Base-by-base conservation (phyloP, 2,888 invertebrate species). In the Eupithecia subumbrata region DNA sequence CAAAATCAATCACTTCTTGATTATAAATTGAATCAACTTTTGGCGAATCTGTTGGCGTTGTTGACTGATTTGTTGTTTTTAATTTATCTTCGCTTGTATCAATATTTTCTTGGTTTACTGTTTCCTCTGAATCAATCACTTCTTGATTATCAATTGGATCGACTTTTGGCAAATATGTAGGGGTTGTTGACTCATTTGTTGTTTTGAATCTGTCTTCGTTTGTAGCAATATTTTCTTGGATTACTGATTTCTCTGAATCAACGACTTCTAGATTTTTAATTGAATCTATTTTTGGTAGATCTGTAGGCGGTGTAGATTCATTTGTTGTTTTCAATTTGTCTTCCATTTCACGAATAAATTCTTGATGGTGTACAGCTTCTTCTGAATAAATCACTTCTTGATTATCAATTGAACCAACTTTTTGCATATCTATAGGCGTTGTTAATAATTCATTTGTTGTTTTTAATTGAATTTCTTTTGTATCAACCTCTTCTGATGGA, bases 341-440 rank as follows among this genome's bases (percentile, higher is more conserved):
- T 22, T 56, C 56, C 22, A 56, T 11, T 2, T 8, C 3, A 52
- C 9, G n/a, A 52, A 52, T n/a, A 52, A 18, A 52, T 52, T 52
- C 52, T n/a, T 52, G 52, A 52, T 52, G 52, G n/a, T n/a, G 8
- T 52, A n/a, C 52, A n/a, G 52, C 8, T n/a, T 52, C 9, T 8
- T 52, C n/a, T 52, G n/a, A 52, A 52, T 52, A 52, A 52, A 52
- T 52, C 52, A 9, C 52, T 52, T 52, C 52, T 56, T 56, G 56
- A 11, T 22, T 56, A 11, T 56, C 56, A 56, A 56, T 56, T 12
- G 22, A 12, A 22, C 18, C 56, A 56, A 56, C 56, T 22, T 56
- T 56, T 87, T 87, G 85, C 86, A 85, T 84, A 81, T 82, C 79
- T 80, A 77, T 77, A 74, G 80, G 80, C 79, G 77, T 77, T 78